phyloP scores from a whole-genome alignment of 2,113 vertebrate species.

The Alethe castanea region DNA sequence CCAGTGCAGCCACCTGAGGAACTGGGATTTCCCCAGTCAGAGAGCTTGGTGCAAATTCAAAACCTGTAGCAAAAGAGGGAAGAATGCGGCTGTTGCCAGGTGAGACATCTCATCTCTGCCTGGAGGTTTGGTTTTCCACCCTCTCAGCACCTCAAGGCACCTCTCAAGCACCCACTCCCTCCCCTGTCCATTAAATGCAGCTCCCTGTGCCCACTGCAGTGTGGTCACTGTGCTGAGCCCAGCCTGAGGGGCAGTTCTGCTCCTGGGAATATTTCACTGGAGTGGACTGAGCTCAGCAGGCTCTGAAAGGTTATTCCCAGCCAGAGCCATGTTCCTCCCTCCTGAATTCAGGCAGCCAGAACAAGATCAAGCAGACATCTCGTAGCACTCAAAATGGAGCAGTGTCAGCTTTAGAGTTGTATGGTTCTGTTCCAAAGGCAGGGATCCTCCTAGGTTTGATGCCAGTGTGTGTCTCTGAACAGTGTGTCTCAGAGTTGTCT shows the following conservation, averaged over 20 bases:
- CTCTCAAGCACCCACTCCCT: too few relatives aligned
- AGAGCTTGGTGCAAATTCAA: neutral
- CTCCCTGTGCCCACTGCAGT: neutral
- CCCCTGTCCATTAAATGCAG: neutral
- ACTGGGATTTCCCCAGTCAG: neutral
- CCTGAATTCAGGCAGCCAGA: neutral
- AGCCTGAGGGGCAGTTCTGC: neutral
- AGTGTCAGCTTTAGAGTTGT: neutral
- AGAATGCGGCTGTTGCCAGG: fast-evolving
- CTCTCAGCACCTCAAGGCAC: too few relatives aligned
- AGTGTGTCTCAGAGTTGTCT: too few relatives aligned
- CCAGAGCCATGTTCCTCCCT: neutral
- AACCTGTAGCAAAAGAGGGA: neutral
- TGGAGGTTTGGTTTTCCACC: neutral
- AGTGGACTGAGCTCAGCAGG: fast-evolving
- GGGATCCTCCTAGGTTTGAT: neutral
- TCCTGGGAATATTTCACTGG: neutral
- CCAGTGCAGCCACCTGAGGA: neutral
- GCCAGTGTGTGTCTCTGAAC: neutral
- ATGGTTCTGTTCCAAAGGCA: neutral
- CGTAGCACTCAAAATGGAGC: neutral
- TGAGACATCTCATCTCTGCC: neutral
- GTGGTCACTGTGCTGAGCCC: neutral
- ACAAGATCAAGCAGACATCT: neutral
- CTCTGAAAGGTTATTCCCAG: neutral